Evolutionary conservation across 1,140 invertebrate genomes (phyloP).

Genomic region (Aphis gossypii): DNA sequence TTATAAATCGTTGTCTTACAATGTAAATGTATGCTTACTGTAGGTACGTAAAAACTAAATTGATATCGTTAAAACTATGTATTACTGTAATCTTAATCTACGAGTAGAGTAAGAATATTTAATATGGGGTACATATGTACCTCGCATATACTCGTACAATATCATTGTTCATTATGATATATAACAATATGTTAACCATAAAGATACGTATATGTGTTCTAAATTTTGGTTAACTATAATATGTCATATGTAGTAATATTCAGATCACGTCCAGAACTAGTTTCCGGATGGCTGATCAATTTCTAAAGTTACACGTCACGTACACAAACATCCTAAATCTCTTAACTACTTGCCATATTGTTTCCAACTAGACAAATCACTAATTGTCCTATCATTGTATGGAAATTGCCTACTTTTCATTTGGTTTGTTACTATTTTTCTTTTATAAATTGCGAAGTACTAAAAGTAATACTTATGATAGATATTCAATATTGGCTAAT

Average conservation of each 20-base stretch:
- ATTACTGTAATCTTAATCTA: not conserved
- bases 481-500: not conserved
- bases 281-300: not conserved
- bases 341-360: not conserved
- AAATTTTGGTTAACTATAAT: not conserved
- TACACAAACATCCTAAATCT: not conserved
- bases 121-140: not conserved
- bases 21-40: not conserved
- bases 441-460: not conserved
- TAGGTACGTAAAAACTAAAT: not conserved
- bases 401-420: not conserved
- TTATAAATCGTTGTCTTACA: not conserved
- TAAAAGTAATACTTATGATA: rapidly evolving
- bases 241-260: not conserved
- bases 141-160: not conserved
- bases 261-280: not conserved
- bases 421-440: not conserved
- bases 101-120: not conserved
- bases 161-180: not conserved
- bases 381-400: not conserved
- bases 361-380: not conserved
- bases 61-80: not conserved
- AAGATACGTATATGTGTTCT: not conserved
- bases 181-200: not conserved
- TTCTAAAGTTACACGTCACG: not conserved